These are phyloP conservation scores for Rhynchonema sp. DNA, from an alignment of 2,888 invertebrate genomes.

Conservation along the genomic window DNA sequence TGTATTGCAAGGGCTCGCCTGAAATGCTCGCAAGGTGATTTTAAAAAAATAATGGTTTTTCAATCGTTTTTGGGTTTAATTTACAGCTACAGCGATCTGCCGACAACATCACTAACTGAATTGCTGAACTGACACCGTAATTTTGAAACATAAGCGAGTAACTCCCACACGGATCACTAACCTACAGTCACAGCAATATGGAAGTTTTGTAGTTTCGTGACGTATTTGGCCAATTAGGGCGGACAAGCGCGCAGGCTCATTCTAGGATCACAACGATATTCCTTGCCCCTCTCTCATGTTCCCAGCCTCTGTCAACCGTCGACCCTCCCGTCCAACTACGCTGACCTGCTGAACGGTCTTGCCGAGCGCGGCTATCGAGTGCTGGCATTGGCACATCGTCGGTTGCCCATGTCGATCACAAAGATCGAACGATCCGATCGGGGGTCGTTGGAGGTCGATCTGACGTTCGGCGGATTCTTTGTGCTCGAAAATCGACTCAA, in stretches of 20 bases:
- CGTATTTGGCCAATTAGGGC: no score
- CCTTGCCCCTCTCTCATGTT: no score
- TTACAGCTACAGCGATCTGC: background rate
- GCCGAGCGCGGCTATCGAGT: background rate
- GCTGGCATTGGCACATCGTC: background rate
- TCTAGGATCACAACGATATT: no score
- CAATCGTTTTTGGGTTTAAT: background rate
- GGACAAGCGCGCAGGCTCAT: no score
- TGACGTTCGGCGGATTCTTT: constrained; percentile 65
- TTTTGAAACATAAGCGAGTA: no score
- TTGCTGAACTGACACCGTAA: no score
- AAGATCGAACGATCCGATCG: background rate
- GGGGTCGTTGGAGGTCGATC: constrained; percentile 46
- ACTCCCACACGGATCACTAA: no score
- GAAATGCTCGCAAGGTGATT: constrained; percentile 27
- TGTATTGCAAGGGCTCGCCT: constrained; percentile 35
- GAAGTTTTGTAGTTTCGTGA: no score
- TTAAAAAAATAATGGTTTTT: background rate
- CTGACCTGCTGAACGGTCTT: background rate
- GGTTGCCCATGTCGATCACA: background rate
- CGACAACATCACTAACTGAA: background rate
- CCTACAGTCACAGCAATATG: no score
- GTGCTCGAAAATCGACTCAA: constrained; percentile 71
- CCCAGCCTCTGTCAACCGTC: constrained; percentile 15
- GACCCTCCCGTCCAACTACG: background rate